A percentile compares a stretch with the other conserved stretches of the same genome.
phyloP scores from a whole-genome alignment of 2,888 invertebrate genomes.

The Syrista parreyssii region DNA sequence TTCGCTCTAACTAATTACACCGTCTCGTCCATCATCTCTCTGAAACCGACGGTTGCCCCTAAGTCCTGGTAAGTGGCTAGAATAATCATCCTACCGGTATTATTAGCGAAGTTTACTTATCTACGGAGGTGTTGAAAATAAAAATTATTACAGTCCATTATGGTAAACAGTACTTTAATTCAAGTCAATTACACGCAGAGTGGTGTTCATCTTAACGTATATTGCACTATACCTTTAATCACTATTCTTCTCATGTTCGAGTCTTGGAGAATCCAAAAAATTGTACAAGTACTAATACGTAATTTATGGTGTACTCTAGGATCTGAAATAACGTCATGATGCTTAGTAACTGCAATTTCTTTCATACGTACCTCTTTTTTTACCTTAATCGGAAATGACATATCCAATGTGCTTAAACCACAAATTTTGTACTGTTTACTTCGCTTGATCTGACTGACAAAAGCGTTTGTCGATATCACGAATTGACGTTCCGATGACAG shows the following conservation, averaged over 20 bases:
- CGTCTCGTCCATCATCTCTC: slow-evolving; percentile 20
- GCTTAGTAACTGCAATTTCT: neutral
- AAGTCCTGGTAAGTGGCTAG: slow-evolving; percentile 14
- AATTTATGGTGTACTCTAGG: neutral
- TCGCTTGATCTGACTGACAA: neutral
- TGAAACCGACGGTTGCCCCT: neutral
- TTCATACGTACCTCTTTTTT: neutral
- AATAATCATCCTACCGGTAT: slow-evolving; percentile 10
- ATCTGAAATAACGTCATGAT: neutral
- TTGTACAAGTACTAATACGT: neutral
- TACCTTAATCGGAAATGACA: neutral
- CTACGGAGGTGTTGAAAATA: neutral
- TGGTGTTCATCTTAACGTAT: neutral
- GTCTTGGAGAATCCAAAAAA: neutral
- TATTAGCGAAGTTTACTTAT: slow-evolving; percentile 3
- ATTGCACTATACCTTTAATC: neutral
- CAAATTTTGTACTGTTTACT: neutral
- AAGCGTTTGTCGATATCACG: neutral
- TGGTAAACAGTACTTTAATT: neutral
- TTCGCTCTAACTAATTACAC: slow-evolving; percentile 21
- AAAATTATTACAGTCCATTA: neutral
- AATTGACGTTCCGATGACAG: neutral
- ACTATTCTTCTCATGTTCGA: neutral
- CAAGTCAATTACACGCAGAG: neutral
- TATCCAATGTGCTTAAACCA: neutral